Conservation (phyloP, 2,888 invertebrate species). For the Parthenolecanium corni region DNA sequence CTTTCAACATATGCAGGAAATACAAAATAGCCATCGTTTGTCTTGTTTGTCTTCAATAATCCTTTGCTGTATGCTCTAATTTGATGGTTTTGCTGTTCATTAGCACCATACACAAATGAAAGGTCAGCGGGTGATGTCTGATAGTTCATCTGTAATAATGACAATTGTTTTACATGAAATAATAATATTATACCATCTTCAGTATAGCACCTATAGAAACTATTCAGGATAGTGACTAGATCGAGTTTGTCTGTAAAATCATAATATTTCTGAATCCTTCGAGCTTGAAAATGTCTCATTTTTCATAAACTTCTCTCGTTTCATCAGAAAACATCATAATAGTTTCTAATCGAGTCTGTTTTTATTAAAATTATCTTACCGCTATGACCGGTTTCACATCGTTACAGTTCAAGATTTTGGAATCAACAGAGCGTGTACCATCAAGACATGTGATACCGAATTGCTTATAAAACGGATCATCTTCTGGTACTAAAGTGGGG, state of each 20-base stretch:
- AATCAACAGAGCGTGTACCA: not conserved
- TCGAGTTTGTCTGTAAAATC: too few species aligned
- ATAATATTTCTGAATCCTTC: too few species aligned
- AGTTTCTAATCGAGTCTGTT: too few species aligned
- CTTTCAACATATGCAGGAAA: not conserved
- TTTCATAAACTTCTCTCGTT: too few species aligned
- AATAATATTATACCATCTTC: too few species aligned
- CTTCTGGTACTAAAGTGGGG: not conserved
- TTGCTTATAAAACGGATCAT: not conserved
- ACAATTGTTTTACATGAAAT: too few species aligned
- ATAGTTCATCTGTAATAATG: not conserved
- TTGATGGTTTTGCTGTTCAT: not conserved
- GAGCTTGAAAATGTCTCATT: too few species aligned
- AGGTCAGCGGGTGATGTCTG: not conserved
- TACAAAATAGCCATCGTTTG: not conserved
- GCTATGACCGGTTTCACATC: conserved; percentile 4
- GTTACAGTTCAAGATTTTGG: not conserved
- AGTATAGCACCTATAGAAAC: too few species aligned
- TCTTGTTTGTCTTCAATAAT: not conserved
- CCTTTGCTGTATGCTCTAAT: not conserved
- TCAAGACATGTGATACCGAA: not conserved
- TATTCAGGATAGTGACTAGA: too few species aligned
- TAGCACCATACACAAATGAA: not conserved
- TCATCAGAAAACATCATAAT: too few species aligned
- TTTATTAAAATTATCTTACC: too few species aligned